Percentiles rank a stretch among this genome's conserved stretches.
phyloP scores from a whole-genome alignment of 2,797 vertebrate genomes.

The Bryconaethiops microstoma region DNA sequence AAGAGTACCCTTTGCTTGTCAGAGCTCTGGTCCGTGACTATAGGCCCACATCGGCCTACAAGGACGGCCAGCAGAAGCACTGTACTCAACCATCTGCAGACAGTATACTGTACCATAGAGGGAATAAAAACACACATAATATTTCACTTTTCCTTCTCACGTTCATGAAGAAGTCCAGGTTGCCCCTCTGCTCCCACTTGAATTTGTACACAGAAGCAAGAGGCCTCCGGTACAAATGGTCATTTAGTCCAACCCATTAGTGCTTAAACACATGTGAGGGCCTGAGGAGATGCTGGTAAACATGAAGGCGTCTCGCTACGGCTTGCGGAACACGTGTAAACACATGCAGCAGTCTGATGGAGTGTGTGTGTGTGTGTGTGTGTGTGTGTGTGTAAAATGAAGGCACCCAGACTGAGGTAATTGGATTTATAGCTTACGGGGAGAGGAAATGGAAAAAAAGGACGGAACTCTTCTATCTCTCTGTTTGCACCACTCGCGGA shows the following conservation, averaged over 20 bases:
- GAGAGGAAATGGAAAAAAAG: slow-evolving; percentile 1
- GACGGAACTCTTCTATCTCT: slow-evolving; percentile 31
- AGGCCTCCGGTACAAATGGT: slow-evolving; percentile 15
- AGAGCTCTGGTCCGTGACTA: slow-evolving; percentile 41
- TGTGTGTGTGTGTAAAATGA: slow-evolving; percentile 47
- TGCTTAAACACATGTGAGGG: slow-evolving; percentile 34
- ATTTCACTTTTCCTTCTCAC: slow-evolving; percentile 60
- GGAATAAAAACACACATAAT: slow-evolving; percentile 58
- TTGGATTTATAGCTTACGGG: slow-evolving; percentile 48
- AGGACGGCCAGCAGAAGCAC: slow-evolving; percentile 68
- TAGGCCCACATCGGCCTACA: slow-evolving; percentile 69
- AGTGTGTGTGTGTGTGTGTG: slow-evolving; percentile 19
- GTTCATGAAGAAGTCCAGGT: slow-evolving; percentile 72
- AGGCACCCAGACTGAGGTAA: slow-evolving; percentile 38
- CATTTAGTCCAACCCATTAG: slow-evolving; percentile 21
- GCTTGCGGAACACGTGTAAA: neutral
- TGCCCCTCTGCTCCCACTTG: slow-evolving; percentile 54
- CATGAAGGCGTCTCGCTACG: slow-evolving; percentile 36
- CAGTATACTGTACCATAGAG: slow-evolving; percentile 63
- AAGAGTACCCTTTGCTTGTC: slow-evolving; percentile 51
- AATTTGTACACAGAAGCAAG: neutral
- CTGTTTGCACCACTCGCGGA: neutral
- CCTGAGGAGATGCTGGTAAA: slow-evolving; percentile 40
- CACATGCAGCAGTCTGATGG: neutral
- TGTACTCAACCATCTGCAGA: slow-evolving; percentile 65